phyloP scores from a whole-genome alignment of 2,113 vertebrate species.

The Hystrix brachyura region DNA sequence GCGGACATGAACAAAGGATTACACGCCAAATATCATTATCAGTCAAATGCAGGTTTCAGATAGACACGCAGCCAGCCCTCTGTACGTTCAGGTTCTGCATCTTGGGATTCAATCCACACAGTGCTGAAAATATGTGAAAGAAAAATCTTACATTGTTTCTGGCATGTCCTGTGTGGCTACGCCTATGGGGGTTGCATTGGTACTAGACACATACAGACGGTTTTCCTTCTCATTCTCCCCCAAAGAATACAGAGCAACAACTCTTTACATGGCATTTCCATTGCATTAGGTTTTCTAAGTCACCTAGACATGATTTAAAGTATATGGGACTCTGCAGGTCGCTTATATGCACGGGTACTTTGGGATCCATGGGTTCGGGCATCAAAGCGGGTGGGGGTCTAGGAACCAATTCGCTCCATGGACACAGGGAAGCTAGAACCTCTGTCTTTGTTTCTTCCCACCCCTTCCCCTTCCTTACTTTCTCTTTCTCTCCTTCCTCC shows the following conservation, averaged over 20 bases:
- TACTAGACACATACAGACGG: background rate
- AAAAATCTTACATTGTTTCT: background rate
- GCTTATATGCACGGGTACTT: background rate
- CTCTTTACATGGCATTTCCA: background rate
- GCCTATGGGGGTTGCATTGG: background rate
- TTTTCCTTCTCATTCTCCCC: background rate
- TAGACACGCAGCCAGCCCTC: no score
- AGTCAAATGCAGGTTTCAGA: no score
- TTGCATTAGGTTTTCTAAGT: background rate
- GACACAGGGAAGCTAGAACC: background rate
- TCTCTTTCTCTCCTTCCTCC: background rate
- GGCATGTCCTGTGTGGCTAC: no score
- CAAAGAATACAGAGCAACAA: background rate
- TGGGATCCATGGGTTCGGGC: no score
- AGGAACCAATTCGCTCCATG: no score
- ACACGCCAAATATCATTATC: background rate
- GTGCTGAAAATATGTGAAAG: background rate
- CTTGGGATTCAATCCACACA: background rate
- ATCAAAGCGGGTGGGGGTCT: background rate
- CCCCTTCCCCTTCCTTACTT: fast-evolving
- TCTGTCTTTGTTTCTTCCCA: background rate
- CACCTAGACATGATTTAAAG: background rate
- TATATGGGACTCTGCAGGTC: background rate
- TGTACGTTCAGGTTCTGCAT: background rate
- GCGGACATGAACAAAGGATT: fast-evolving